phyloP scores from a whole-genome alignment of 2,797 vertebrate genomes.

The Myiotriccus ornatus region DNA sequence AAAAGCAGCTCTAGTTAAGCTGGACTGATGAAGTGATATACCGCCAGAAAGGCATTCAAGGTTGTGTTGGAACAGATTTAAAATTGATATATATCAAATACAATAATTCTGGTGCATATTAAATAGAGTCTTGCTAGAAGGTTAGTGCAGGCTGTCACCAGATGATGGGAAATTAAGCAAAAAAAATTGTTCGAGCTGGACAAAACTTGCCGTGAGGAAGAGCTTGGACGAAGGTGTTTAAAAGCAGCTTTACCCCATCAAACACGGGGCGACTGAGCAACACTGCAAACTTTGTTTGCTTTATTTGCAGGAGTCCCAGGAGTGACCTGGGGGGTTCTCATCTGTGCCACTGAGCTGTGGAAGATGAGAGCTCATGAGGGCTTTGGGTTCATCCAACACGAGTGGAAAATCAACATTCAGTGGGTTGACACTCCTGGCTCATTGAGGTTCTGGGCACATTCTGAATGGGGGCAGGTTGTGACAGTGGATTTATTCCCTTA shows the following conservation, averaged over 20 bases:
- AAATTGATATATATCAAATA: slow-evolving; percentile 65
- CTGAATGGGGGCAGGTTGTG: neutral
- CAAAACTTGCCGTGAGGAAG: neutral
- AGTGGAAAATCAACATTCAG: neutral
- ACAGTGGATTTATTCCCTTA: neutral
- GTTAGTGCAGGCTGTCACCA: neutral
- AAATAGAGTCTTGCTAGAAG: slow-evolving; percentile 19
- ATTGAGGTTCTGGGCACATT: neutral
- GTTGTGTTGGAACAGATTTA: slow-evolving; percentile 69
- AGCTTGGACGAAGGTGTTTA: neutral
- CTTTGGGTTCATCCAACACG: neutral
- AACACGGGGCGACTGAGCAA: neutral
- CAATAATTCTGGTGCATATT: slow-evolving; percentile 65
- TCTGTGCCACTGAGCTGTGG: neutral
- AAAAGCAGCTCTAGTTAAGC: slow-evolving; percentile 71
- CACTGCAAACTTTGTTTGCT: neutral
- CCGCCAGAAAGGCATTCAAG: slow-evolving; percentile 61
- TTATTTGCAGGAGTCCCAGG: neutral
- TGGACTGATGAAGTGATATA: slow-evolving; percentile 70
- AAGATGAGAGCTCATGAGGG: neutral
- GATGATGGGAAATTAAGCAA: neutral
- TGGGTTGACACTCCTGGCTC: neutral
- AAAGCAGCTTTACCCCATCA: neutral
- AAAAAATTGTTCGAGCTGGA: neutral
- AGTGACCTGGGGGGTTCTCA: neutral